A percentile compares a stretch with the other conserved stretches of the same genome.
phyloP scores from a whole-genome alignment of 1,140 invertebrate genomes.

The Chlorops oryzae region DNA sequence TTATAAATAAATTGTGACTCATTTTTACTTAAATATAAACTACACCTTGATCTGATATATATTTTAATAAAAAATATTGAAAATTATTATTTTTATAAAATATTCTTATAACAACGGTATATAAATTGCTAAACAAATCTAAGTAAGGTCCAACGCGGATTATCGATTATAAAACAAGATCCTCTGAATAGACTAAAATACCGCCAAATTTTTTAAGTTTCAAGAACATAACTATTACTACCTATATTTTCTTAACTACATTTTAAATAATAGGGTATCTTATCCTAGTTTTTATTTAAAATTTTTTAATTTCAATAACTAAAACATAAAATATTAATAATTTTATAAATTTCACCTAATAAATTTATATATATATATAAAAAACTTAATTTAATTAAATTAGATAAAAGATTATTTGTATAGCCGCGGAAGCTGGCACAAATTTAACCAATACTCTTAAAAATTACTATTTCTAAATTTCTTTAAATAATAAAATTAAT shows the following conservation, averaged over 20 bases:
- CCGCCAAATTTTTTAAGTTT: constrained; percentile 56
- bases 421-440: constrained; percentile 37
- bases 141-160: constrained; percentile 49
- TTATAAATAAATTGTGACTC: too few relatives aligned
- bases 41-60: too few relatives aligned
- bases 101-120: too few relatives aligned
- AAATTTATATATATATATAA: neutral
- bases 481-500: constrained; percentile 44
- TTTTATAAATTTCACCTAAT: constrained; percentile 12
- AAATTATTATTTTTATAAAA: too few relatives aligned
- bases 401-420: constrained; percentile 29
- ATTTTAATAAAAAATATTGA: too few relatives aligned
- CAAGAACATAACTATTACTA: constrained; percentile 50
- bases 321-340: too few relatives aligned
- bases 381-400: neutral
- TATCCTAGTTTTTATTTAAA: too few relatives aligned
- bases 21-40: constrained; percentile 47
- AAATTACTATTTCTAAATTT: constrained; percentile 47
- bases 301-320: too few relatives aligned
- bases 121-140: constrained; percentile 16
- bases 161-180: constrained; percentile 54
- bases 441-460: constrained; percentile 32
- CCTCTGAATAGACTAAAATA: too few relatives aligned
- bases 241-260: constrained; percentile 46
- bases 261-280: too few relatives aligned